Percentiles rank a stretch among this genome's conserved stretches.
Conservation (phyloP, 2,797 vertebrate genomes). For the Propithecus perrieri region DNA sequence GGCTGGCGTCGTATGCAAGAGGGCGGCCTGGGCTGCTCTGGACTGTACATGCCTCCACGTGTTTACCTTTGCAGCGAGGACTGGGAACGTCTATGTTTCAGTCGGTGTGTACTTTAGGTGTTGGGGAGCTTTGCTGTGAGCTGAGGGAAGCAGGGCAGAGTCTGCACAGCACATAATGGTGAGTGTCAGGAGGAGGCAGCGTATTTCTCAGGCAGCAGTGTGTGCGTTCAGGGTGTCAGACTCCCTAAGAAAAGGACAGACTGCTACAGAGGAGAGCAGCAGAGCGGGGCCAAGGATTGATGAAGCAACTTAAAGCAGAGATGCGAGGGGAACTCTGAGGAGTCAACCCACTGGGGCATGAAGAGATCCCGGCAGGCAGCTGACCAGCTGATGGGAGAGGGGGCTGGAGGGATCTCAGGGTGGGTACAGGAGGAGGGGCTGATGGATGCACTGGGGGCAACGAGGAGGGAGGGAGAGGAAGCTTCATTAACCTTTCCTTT, state of each 20-base stretch:
- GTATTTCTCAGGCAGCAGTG: background rate
- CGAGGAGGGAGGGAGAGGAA: background rate
- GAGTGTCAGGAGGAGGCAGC: background rate
- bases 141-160: background rate
- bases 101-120: background rate
- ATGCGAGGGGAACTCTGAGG: background rate
- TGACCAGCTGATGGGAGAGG: background rate
- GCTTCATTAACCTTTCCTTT: background rate
- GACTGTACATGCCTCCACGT: background rate
- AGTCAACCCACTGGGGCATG: background rate
- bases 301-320: constrained; percentile 1
- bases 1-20: background rate
- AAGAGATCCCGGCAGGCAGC: background rate
- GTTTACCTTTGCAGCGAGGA: background rate
- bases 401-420: background rate
- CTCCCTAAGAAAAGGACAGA: constrained; percentile 1
- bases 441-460: background rate
- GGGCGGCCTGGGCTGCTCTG: background rate
- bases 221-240: background rate
- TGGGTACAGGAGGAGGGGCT: background rate
- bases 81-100: background rate
- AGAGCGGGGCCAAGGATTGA: background rate
- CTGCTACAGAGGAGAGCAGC: background rate
- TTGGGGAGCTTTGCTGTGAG: background rate
- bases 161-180: background rate